These are phyloP conservation scores for Nothocercus julius DNA, from an alignment of 2,113 vertebrate genomes.

Conservation along the genomic window DNA sequence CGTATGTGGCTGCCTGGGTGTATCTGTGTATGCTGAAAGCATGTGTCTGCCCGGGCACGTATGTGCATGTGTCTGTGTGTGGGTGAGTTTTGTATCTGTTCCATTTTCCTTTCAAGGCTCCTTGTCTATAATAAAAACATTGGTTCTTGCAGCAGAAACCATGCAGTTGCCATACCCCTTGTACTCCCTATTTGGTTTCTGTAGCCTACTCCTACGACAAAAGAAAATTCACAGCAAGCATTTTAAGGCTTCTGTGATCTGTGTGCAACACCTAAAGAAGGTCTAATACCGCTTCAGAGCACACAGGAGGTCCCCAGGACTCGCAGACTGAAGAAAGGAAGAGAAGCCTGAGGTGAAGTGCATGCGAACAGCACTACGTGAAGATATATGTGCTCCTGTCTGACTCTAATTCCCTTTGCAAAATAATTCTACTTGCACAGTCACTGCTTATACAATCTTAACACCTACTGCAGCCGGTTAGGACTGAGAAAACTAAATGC, in stretches of 20 bases:
- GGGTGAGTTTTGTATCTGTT: slow-evolving; percentile 25
- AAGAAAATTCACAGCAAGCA: neutral
- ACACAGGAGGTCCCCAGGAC: neutral
- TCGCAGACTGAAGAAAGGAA: neutral
- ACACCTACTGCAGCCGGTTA: neutral
- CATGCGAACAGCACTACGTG: neutral
- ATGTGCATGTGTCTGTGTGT: neutral
- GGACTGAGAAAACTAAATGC: neutral
- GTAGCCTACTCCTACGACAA: neutral
- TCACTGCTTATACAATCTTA: neutral
- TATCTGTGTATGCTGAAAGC: slow-evolving; percentile 2
- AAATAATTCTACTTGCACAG: neutral
- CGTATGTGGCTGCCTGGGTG: neutral
- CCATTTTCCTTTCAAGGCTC: slow-evolving; percentile 1
- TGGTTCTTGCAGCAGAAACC: neutral
- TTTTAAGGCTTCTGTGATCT: neutral
- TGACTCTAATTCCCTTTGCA: neutral
- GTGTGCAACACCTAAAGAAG: fast-evolving
- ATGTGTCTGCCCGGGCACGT: slow-evolving; percentile 10
- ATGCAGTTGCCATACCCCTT: neutral
- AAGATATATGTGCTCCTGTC: neutral
- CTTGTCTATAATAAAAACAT: neutral
- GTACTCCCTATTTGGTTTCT: neutral
- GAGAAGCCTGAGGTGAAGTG: neutral
- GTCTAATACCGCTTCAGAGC: neutral